Evolutionary conservation across 2,888 invertebrate genomes (phyloP), one percentile per base, ranked within the genome.

Genomic region (Gandaritis pyraliata): DNA sequence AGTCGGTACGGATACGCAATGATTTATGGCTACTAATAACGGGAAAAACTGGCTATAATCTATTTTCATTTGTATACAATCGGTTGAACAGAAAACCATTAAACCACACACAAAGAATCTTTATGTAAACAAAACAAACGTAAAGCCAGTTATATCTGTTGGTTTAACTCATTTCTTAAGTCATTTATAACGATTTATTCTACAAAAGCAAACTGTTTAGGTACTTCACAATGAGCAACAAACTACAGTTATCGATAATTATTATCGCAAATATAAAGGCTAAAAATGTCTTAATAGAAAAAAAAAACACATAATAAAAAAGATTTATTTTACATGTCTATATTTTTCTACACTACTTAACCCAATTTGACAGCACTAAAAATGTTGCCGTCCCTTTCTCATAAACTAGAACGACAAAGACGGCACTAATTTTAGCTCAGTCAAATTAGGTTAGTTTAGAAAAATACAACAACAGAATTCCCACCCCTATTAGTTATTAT

Each of bases 61-160:
- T 92, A 92, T 92, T 92, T 90, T 78, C 89, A 91, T 86, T 87
- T 83, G 90, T 92, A 89, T 81, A 92, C 90, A 90, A 90, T 90
- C 89, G 90, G 88, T 88, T 85, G 88, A 92, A 90, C 91, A 89
- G 89, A 90, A 91, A 92, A 89, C 91, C 85, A 85, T 92, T 90
- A 92, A 92, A 84, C 88, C 87, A 82, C 88, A 90, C 90, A 90
- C 64, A 64, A 64, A 64, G 64, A 64, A 64, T 64, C 64, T 59
- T 64, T 59, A 60, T 85, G 88, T 90, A 90, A 90, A 90, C 90
- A 90, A 85, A 90, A 89, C 86, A 87, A 83, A 87, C 90, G 81
- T 90, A 86, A 90, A 87, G 88, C 82, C 78, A 78, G 86, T 89
- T 90, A 89, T 88, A 87, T 84, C 87, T 91, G 92, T 90, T 91